Base-by-base conservation (phyloP, 2,797 vertebrate species). In the Crax fasciolata region DNA sequence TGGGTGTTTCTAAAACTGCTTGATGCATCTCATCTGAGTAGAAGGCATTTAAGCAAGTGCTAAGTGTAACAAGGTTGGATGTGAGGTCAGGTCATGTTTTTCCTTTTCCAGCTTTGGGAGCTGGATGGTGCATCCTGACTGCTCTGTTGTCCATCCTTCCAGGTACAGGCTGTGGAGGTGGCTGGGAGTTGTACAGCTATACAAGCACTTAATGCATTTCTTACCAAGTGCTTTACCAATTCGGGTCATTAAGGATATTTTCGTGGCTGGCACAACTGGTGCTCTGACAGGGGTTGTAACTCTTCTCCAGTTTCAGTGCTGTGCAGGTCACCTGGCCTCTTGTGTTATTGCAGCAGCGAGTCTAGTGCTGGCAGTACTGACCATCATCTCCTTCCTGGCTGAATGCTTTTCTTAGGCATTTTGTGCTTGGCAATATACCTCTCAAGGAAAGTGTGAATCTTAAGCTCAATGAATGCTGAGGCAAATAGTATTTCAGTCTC, bases 41-140 rank as follows among this genome's bases (percentile, higher is more conserved):
- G 77, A 86, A 86, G 73, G 51, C 48, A 81, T 78, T 92, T 17
- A 61, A 61, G 58, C 43, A 83, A 59, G 52, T 77, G 52, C 44
- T 27, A 38, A 75, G 21, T 12, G 46, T 68, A 66, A 78, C 21
- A 6, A 66, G 65, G 20, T 23, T 72, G n/a, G 13, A 7, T 78
- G 80, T 78, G 43, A 68, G 54, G 46, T 20, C 10, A 30, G 4
- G 19, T 74, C 4, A 3, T 30, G 17, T 9, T 41, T 63, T 58
- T 74, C 3, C 3, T 83, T 7, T 11, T 19, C 17, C 15, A 2
- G 35, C 4, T 74, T 68, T 87, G 57, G 23, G 24, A 49, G 27
- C 27, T 10, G 11, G 35, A 1, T 0, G 0, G 1, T 79, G 59
- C 0, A 1, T 67, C 1, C 0, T 18, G 13, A 3, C 9, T 71